phyloP scores from a whole-genome alignment of 1,140 invertebrate genomes.

The Samia ricini region DNA sequence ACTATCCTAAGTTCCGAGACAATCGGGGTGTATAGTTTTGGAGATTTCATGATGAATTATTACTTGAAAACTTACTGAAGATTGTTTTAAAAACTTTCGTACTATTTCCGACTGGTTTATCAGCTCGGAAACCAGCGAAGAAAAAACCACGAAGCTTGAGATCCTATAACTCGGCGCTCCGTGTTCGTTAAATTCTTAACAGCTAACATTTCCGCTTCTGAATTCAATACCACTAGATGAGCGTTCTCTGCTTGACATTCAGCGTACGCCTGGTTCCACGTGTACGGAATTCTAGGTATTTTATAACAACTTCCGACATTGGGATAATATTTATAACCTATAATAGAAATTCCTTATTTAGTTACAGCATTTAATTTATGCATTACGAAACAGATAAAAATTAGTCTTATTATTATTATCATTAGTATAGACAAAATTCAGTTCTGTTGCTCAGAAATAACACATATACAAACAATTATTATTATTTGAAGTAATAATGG shows the following conservation, averaged over 20 bases:
- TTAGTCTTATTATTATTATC: no score
- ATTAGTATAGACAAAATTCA: no score
- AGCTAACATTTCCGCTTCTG: slow-evolving; percentile 35
- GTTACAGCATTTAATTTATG: background rate
- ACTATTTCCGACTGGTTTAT: slow-evolving; percentile 15
- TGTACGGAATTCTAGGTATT: slow-evolving; percentile 27
- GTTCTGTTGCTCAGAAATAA: no score
- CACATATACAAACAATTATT: no score
- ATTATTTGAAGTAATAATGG: no score
- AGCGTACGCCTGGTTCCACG: slow-evolving; percentile 51
- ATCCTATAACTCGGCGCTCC: background rate
- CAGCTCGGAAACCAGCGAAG: slow-evolving; percentile 43
- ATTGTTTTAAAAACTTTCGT: slow-evolving; percentile 46
- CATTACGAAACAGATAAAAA: no score
- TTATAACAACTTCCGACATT: slow-evolving; percentile 52
- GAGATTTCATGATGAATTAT: no score
- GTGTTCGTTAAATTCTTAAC: slow-evolving; percentile 30
- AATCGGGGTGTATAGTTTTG: no score
- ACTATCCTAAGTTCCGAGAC: no score
- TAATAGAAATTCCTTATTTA: slow-evolving; percentile 4
- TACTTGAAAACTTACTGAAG: slow-evolving; percentile 42
- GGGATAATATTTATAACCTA: slow-evolving; percentile 41
- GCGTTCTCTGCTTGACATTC: slow-evolving; percentile 45
- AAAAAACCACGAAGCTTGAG: slow-evolving; percentile 30
- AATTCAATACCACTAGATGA: slow-evolving; percentile 59